Conservation (phyloP, 2,797 vertebrate genomes). For the Chelonia mydas region DNA sequence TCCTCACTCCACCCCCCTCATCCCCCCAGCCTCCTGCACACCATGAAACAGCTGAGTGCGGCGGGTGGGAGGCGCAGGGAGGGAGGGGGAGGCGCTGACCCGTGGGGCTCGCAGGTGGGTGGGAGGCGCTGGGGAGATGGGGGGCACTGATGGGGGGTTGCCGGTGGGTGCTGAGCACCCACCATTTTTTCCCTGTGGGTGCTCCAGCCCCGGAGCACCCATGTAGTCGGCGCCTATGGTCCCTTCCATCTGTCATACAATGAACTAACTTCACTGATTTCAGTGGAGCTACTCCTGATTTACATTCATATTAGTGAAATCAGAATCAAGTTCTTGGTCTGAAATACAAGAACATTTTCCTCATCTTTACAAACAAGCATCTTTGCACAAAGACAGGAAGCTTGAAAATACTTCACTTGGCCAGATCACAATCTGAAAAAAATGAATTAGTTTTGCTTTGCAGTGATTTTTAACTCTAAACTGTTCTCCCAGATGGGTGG, state of each 20-base stretch:
- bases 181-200: too few relatives aligned
- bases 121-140: too few relatives aligned
- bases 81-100: too few relatives aligned
- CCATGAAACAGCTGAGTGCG: too few relatives aligned
- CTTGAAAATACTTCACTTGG: conserved; percentile 38
- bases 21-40: too few relatives aligned
- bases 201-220: too few relatives aligned
- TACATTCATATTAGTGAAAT: conserved; percentile 30
- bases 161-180: too few relatives aligned
- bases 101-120: accelerated
- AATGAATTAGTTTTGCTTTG: conserved; percentile 44
- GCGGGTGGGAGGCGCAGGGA: too few relatives aligned
- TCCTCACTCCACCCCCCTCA: too few relatives aligned
- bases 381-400: conserved; percentile 26
- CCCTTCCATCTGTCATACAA: conserved; percentile 34
- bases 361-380: conserved; percentile 43
- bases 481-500: conserved; percentile 46
- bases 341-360: conserved; percentile 39
- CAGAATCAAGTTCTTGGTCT: not conserved
- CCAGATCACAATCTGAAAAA: conserved; percentile 63
- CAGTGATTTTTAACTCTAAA: conserved; percentile 42
- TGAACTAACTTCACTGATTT: not conserved
- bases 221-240: not conserved
- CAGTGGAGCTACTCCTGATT: not conserved
- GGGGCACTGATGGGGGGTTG: too few relatives aligned